Base-by-base conservation (phyloP, 2,888 invertebrate genomes). In the Falcaria lacertinaria region DNA sequence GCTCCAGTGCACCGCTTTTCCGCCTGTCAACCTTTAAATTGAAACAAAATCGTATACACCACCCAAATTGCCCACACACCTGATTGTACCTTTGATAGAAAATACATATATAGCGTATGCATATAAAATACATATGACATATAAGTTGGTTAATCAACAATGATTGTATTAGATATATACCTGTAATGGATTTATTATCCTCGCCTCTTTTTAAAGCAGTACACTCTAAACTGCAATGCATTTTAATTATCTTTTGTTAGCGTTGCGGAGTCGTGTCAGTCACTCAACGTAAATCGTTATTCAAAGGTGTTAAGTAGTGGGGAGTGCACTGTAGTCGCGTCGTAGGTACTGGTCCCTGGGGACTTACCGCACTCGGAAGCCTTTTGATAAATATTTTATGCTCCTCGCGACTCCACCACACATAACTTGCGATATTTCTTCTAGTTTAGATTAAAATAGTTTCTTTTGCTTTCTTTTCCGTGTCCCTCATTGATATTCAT, bases 311-410 rank as follows among this genome's bases (percentile, higher is more conserved):
- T 80, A 76, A 81, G 77, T 72, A 73, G 72, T 68, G 69, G 67
- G 71, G 64, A 69, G 73, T 62, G 64, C 47, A 71, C 64, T 56
- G 60, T 48, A 58, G 60, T 52, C 55, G 57, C 60, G 57, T 54
- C 57, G 59, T n/a, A n/a, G n/a, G n/a, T 44, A 53, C 57, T 50
- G 56, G 60, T 69, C 80, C 69, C 79, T 44, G 44, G 75, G 69
- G 79, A 74, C 60, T 50, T 56, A 57, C 64, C 76, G 69, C 73
- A 69, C 71, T 61, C 78, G 76, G 71, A 73, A 82, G 67, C 78
- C 83, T 79, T 89, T 88, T 87, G 87, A 86, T 89, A 87, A 86
- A 89, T 88, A 87, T 87, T 87, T 84, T 80, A 88, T 84, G 77
- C 71, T 74, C 61, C 70, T 71, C 69, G 72, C 74, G 74, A 77